Evolutionary conservation across 2,888 invertebrate species (phyloP).

Genomic region (Polymixis flavicincta): DNA sequence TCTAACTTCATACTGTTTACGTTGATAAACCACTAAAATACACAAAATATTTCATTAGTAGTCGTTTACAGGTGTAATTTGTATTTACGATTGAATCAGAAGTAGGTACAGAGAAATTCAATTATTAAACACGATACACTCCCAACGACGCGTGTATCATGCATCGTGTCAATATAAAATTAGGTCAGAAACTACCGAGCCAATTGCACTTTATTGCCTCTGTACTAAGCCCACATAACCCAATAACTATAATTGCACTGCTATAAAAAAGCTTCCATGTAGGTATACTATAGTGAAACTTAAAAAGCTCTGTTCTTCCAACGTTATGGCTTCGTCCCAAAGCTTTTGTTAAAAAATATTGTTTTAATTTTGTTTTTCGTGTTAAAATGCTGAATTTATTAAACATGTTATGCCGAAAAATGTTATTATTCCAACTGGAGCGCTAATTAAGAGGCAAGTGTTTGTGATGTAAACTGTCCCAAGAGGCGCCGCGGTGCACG

Average conservation of each 20-base stretch:
- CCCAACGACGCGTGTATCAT: constrained; percentile 44
- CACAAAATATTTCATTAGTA: constrained; percentile 31
- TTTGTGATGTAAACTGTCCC: constrained; percentile 38
- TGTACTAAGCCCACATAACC: constrained; percentile 49
- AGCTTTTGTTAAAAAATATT: constrained; percentile 20
- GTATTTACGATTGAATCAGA: constrained; percentile 31
- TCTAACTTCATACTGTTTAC: constrained; percentile 56
- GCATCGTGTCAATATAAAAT: constrained; percentile 58
- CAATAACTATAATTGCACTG: constrained; percentile 35
- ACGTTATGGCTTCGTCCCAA: constrained; percentile 6
- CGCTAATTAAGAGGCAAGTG: constrained; percentile 23
- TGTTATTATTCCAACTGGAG: constrained; percentile 27
- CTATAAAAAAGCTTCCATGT: constrained; percentile 31
- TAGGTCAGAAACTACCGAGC: constrained; percentile 62
- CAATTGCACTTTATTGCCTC: constrained; percentile 60
- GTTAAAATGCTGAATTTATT: constrained; percentile 14
- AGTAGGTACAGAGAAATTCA: constrained; percentile 40
- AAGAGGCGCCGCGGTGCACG: constrained; percentile 9
- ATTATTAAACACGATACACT: constrained; percentile 38
- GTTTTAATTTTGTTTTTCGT: constrained; percentile 11
- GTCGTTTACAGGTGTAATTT: constrained; percentile 34
- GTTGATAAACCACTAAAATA: constrained; percentile 34
- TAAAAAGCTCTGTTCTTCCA: constrained; percentile 7
- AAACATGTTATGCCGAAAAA: constrained; percentile 12
- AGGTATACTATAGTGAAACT: constrained; percentile 23